Evolutionary conservation across 2,797 vertebrate genomes (phyloP).

Genomic region (Varecia variegata): DNA sequence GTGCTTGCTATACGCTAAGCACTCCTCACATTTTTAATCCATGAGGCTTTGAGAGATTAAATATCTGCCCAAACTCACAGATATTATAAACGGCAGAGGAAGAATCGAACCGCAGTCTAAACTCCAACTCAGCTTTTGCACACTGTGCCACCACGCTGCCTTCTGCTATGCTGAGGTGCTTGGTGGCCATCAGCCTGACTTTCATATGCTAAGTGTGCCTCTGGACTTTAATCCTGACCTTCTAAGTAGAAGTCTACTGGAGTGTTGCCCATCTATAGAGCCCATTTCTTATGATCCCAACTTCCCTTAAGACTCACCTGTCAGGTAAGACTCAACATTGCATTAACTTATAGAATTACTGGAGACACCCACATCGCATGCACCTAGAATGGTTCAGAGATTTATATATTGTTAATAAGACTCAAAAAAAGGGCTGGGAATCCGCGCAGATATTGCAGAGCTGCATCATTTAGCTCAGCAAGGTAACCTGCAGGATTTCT

Average conservation of each 20-base stretch:
- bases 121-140: neutral
- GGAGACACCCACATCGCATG: neutral
- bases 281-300: neutral
- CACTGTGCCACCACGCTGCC: neutral
- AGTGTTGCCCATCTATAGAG: neutral
- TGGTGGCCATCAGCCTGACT: neutral
- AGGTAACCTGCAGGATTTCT: neutral
- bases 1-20: neutral
- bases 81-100: neutral
- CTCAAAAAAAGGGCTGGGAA: neutral
- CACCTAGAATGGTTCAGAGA: neutral
- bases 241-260: neutral
- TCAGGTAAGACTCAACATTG: neutral
- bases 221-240: neutral
- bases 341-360: neutral
- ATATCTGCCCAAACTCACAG: neutral
- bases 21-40: slow-evolving; percentile 34
- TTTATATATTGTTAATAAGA: neutral
- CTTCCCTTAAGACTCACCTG: neutral
- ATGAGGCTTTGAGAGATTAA: neutral
- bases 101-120: neutral
- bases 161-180: neutral
- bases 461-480: neutral
- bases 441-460: neutral
- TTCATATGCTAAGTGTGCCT: neutral